Evolutionary conservation across 2,797 vertebrate genomes (phyloP), one percentile per base, ranked within the genome.

Genomic region (Gadopsis bispinosus): DNA sequence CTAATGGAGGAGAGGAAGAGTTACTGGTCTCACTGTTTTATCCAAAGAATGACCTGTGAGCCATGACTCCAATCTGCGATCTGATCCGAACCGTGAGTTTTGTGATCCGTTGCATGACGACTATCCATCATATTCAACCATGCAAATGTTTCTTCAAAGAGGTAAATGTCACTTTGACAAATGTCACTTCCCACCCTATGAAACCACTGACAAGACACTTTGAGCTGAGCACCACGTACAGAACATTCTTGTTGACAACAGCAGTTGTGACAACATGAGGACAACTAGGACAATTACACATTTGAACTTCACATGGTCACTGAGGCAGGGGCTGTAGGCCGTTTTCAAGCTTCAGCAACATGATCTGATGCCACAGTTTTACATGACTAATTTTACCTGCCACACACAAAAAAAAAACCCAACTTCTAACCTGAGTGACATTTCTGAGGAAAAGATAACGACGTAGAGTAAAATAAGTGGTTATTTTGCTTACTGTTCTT

Each of bases 401-500:
- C 54, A 55, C 8, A 61, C 35, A 65, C 3, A 22, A 60, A 33
- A 20, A 1, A 26, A 26, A 26, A 26, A 26, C 26, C 26, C 26
- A 26, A 55, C 29, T 1, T 69, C 7, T 22, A n/a, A 59, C 39
- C 26, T 50, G 1, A 22, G 26, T 8, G 19, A 58, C 19, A 39
- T 45, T 68, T 55, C 3, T 43, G 43, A 6, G 19, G 73, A 65
- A 65, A 20, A 7, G 10, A 22, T n/a, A 2, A 11, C 63, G 43
- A 58, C 11, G 1, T 9, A 56, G 2, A 20, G n/a, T 12, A 37
- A 53, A 61, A 33, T 2, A 22, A 47, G 29, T 11, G 4, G n/a
- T 12, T 0, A 5, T 45, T 70, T 56, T 69, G 79, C 97, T 99
- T 97, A 99, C 98, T 97, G 95, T 99, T 99, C 95, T 99, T 99